Percentiles rank a stretch among this genome's conserved stretches.
Conservation (phyloP, 1,140 invertebrate genomes). For the Helicoverpa armigera region DNA sequence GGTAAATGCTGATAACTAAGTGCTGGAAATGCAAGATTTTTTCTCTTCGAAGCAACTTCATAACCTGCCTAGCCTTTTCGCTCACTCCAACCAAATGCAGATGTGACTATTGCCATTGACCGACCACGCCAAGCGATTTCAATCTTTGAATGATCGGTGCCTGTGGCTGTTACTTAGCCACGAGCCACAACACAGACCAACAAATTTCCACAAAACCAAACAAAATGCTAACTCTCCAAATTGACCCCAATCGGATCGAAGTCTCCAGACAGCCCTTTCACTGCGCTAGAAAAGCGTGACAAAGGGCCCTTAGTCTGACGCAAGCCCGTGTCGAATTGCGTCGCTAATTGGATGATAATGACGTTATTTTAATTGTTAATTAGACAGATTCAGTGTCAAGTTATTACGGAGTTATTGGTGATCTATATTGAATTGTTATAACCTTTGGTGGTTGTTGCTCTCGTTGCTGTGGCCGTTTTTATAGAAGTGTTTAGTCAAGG, state of each 20-base stretch:
- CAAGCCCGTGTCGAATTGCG: slow-evolving; percentile 20
- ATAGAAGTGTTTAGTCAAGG: no score
- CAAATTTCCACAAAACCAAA: neutral
- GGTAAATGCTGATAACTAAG: no score
- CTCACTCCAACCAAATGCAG: no score
- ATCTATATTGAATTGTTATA: neutral
- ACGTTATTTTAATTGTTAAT: slow-evolving; percentile 20
- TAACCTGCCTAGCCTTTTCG: no score
- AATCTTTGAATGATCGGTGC: no score
- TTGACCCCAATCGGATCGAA: neutral
- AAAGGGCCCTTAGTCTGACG: slow-evolving; percentile 21
- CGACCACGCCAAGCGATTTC: no score
- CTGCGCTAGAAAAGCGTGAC: slow-evolving; percentile 31
- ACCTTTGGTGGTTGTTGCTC: neutral
- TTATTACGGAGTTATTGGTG: neutral
- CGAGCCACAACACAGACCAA: neutral
- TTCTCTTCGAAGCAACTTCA: no score
- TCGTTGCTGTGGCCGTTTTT: no score
- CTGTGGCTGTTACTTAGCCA: neutral
- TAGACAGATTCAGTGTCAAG: slow-evolving; percentile 15
- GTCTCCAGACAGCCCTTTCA: slow-evolving; percentile 24
- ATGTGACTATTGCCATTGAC: no score
- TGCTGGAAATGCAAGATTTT: no score
- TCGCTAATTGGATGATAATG: slow-evolving; percentile 17
- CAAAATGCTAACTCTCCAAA: neutral